Conservation (phyloP, 30 jellyfish, hydroid and myxozoan species). For the Chrysaora quinquecirrha region DNA sequence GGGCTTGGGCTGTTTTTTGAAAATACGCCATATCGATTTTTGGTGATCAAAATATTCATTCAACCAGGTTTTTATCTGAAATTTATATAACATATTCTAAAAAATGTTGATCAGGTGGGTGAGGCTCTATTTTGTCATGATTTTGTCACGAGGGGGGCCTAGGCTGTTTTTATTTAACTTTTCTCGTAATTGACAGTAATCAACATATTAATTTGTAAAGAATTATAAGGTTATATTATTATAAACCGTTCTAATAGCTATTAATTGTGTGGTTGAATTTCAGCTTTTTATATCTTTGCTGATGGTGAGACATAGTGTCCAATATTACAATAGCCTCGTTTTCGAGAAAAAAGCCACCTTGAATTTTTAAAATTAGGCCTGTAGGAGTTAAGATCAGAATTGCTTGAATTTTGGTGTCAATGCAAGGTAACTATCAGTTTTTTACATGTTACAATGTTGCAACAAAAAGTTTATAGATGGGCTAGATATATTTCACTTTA, state of each 20-base stretch:
- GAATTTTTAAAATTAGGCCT: not conserved
- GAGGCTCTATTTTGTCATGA: not conserved
- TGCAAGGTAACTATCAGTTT: not conserved
- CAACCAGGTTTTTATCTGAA: not conserved
- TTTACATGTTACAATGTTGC: not conserved
- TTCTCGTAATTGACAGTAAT: not conserved
- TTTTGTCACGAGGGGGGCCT: conserved; percentile 1
- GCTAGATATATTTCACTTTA: not conserved
- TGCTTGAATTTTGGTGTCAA: not conserved
- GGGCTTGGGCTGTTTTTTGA: conserved; percentile 13
- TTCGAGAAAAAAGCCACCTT: not conserved
- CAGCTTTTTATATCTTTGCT: not conserved
- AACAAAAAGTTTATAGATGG: not conserved
- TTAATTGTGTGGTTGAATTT: not conserved
- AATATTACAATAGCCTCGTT: not conserved
- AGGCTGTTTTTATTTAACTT: not conserved
- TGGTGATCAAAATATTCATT: conserved; percentile 10
- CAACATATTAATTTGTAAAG: not conserved
- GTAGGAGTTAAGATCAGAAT: not conserved
- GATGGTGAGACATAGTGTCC: not conserved
- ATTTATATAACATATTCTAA: not conserved
- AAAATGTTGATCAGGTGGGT: conserved; percentile 6
- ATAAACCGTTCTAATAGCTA: not conserved
- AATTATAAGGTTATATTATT: no score
- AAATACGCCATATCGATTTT: conserved; percentile 10